Base-by-base conservation (phyloP, 2,797 vertebrate species). In the Cuculus canorus region DNA sequence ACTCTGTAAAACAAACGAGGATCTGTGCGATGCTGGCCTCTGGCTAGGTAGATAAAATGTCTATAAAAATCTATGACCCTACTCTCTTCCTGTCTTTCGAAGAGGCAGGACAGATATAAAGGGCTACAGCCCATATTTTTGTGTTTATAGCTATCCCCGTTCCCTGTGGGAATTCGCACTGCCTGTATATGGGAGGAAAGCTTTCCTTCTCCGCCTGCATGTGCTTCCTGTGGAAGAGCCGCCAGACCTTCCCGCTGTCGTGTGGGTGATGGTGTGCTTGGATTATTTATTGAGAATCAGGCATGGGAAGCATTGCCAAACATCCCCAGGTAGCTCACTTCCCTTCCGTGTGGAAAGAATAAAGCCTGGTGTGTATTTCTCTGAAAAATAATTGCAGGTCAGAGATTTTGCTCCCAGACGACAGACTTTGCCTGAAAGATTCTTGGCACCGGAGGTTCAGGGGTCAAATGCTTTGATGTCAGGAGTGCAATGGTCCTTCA, bases 401-500 rank as follows among this genome's bases (percentile, higher is more conserved):
- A 60, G 35, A 91, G 96, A 69, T 45, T 94, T 82, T 82, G 24
- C 64, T 94, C 56, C 68, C 68, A 70, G 89, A 75, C 4, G 0
- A 35, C 66, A 60, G 75, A 7, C 35, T 85, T 91, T 32, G 50
- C 73, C 88, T 84, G 72, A 21, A 39, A 93, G 93, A 82, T 47
- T 92, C 82, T 75, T 86, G 93, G 90, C 96, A 96, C 90, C 73
- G 54, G 73, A 37, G 85, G 95, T 94, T 93, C 86, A 95, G 78
- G 90, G 92, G 95, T 96, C 95, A 96, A 70, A 66, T 11, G 82
- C 92, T 97, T 98, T 98, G 97, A 98, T 97, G 97, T 97, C 94
- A 92, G 90, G 69, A 61, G 88, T 65, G 87, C 96, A 96, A 95
- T 69, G 97, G 94, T 96, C 90, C 93, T 91, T 97, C 89, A 66